Base-by-base conservation (phyloP, 2,797 vertebrate genomes). In the Enteromius mattozi region DNA sequence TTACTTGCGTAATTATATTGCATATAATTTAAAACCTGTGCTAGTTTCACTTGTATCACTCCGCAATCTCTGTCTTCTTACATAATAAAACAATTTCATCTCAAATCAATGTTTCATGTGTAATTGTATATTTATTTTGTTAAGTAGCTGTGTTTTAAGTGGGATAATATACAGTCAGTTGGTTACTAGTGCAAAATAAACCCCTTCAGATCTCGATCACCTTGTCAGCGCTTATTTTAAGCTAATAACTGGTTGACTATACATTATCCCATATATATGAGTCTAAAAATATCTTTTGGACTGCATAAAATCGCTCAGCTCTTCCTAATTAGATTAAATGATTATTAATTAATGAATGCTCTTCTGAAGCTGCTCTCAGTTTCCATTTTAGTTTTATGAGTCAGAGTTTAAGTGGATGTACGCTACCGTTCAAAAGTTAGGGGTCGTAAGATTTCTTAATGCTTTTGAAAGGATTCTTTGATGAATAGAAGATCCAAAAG, bases 301-400 rank as follows among this genome's bases (percentile, higher is more conserved):
- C 61, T 65, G 61, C 27, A 65, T 33, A 65, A 65, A 33, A 33
- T 33, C 61, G 0, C 61, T 33, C 61, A 8, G 27, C 14, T 65
- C 61, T 65, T 33, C 6, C 27, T 65, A 65, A 65, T 33, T 65
- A 65, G 14, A 65, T 65, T 17, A 33, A 65, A 17, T 65, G 61
- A 65, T 65, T 65, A 65, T 65, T 65, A 65, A 65, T 65, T 33
- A 65, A 65, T 65, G 61, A 65, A 33, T 65, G 61, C 61, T 33
- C 14, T 17, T 65, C 61, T 65, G 61, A 33, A 33, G 61, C 27
- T 33, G 61, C 61, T 33, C 61, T 65, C 61, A 17, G 27, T 65
- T 65, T 65, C 61, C 61, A 17, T 65, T 65, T 65, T 33, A 65
- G 61, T 65, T 65, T 14, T 21, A 33, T 2, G 17, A 54, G 71